Evolutionary conservation across 1,140 invertebrate species (phyloP).

Genomic region (Hormaphis cornu): DNA sequence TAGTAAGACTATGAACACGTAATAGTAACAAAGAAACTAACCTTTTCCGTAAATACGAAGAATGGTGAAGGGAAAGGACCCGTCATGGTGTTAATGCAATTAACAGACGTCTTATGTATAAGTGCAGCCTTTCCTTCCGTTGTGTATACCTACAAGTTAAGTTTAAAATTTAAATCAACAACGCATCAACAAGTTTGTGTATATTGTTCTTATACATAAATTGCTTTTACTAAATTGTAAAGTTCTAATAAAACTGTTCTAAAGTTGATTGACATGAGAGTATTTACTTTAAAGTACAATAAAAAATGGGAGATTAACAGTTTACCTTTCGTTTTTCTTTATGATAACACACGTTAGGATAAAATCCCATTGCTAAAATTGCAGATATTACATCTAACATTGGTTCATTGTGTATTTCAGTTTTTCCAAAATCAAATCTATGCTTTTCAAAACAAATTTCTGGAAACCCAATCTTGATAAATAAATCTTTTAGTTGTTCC

Average conservation of each 20-base stretch:
- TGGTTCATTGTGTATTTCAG: constrained; percentile 56
- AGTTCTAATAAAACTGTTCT: too few species aligned
- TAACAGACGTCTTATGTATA: constrained; percentile 94
- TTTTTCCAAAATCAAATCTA: constrained; percentile 54
- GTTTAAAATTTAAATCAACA: too few species aligned
- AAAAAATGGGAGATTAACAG: not conserved
- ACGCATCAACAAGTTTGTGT: not conserved
- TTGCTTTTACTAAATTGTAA: not conserved
- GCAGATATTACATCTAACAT: constrained; percentile 77
- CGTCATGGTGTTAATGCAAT: constrained; percentile 76
- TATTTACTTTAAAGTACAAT: not conserved
- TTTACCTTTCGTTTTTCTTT: constrained; percentile 85
- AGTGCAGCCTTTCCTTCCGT: constrained; percentile 88
- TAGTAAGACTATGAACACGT: too few species aligned
- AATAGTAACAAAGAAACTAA: too few species aligned
- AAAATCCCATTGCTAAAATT: constrained; percentile 79
- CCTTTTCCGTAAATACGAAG: constrained; percentile 96
- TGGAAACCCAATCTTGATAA: constrained; percentile 74
- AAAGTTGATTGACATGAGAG: too few species aligned
- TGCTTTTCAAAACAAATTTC: constrained; percentile 70
- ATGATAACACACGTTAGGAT: constrained; percentile 93
- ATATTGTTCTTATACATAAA: not conserved
- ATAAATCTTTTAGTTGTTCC: constrained; percentile 77
- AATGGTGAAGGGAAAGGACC: constrained; percentile 80
- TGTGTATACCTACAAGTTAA: constrained; percentile 62